phyloP scores from a whole-genome alignment of 2,113 vertebrate genomes.

The Rhadina sibilatrix region DNA sequence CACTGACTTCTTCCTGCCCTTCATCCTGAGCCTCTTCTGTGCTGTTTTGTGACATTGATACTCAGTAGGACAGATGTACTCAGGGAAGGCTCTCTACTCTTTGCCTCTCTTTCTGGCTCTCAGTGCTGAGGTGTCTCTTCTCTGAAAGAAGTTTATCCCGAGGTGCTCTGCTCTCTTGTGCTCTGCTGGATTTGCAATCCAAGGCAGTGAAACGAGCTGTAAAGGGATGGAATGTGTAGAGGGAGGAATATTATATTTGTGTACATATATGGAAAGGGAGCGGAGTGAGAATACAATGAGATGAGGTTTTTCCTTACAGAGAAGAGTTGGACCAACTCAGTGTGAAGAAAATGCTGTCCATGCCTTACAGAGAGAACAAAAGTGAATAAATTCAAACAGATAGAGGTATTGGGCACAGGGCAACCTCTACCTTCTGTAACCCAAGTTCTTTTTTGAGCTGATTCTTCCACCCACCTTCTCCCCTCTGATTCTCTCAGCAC shows the following conservation, averaged over 20 bases:
- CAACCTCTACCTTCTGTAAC: not conserved
- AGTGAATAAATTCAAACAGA: not conserved
- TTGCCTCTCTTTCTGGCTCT: not conserved
- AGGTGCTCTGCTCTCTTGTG: not conserved
- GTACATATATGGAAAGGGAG: not conserved
- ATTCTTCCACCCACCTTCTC: not conserved
- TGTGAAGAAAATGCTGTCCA: not conserved
- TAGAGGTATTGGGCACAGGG: not conserved
- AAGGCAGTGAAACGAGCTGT: rapidly evolving
- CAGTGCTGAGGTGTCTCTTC: not conserved
- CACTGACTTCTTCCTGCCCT: not conserved
- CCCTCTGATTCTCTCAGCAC: slow-evolving; percentile 29
- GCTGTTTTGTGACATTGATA: not conserved
- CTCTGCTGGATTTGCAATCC: not conserved
- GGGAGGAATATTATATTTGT: not conserved
- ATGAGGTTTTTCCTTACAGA: not conserved
- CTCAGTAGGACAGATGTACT: not conserved
- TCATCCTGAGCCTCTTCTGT: not conserved
- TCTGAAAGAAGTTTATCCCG: not conserved
- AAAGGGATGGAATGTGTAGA: not conserved
- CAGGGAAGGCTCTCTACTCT: not conserved
- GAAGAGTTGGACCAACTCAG: not conserved
- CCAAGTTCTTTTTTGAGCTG: not conserved
- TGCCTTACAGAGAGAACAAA: not conserved
- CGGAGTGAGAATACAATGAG: not conserved